Percentiles rank a stretch among this genome's conserved stretches.
These are phyloP conservation scores for Orius insidiosus DNA, from an alignment of 1,140 invertebrate species.

Conservation along the genomic window DNA sequence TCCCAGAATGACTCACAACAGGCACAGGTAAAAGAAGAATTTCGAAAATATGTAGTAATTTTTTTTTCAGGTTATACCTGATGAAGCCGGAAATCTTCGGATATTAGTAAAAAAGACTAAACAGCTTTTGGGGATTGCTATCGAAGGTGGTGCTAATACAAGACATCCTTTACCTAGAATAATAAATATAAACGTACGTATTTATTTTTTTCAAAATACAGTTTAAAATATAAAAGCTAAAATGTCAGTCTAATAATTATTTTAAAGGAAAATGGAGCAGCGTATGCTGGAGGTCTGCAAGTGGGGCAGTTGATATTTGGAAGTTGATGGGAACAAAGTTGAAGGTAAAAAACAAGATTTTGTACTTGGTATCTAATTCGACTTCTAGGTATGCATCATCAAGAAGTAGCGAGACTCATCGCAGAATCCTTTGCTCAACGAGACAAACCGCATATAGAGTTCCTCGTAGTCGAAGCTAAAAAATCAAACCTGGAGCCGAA, in stretches of 20 bases:
- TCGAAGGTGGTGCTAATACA: conserved; percentile 90
- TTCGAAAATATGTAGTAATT: too few species aligned
- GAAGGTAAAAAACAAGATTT: conserved; percentile 39
- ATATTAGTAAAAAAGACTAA: conserved; percentile 83
- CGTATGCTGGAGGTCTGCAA: conserved; percentile 75
- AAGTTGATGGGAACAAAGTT: conserved; percentile 76
- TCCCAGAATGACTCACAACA: conserved; percentile 4
- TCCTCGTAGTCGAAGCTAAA: conserved; percentile 75
- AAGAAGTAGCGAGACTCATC: conserved; percentile 74
- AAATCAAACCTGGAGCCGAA: conserved; percentile 77
- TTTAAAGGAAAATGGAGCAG: conserved; percentile 76
- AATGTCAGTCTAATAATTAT: too few species aligned
- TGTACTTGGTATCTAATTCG: background rate
- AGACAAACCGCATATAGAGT: conserved; percentile 72
- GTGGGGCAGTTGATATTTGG: conserved; percentile 85
- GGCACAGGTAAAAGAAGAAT: conserved; percentile 13
- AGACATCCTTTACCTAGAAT: conserved; percentile 84
- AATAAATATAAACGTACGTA: conserved; percentile 85
- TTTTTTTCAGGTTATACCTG: conserved; percentile 55
- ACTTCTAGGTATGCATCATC: conserved; percentile 37
- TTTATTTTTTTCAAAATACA: too few species aligned
- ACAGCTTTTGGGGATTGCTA: conserved; percentile 86
- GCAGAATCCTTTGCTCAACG: conserved; percentile 75
- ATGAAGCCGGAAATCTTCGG: conserved; percentile 67
- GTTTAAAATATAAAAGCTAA: too few species aligned